These are phyloP conservation scores for Anser brachyrhynchus DNA, from an alignment of 2,113 vertebrate species.

Conservation along the genomic window DNA sequence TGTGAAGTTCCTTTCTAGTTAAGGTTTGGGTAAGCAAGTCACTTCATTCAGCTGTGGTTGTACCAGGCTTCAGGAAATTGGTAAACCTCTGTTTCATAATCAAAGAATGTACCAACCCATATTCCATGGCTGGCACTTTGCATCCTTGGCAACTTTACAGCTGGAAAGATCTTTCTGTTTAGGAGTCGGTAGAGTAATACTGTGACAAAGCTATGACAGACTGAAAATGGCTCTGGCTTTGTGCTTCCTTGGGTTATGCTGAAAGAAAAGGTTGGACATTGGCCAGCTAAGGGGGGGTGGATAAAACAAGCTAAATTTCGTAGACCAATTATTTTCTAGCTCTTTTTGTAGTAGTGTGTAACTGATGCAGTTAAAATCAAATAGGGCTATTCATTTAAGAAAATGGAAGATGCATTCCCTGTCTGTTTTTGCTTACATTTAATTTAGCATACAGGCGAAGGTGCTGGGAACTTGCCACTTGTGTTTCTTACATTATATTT, in stretches of 20 bases:
- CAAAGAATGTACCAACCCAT: neutral
- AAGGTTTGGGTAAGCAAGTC: neutral
- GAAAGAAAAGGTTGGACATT: slow-evolving; percentile 8
- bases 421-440: neutral
- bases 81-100: neutral
- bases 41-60: neutral
- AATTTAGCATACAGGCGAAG: neutral
- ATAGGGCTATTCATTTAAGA: neutral
- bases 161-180: slow-evolving; percentile 8
- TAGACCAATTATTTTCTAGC: neutral
- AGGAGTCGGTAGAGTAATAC: slow-evolving; percentile 3
- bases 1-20: neutral
- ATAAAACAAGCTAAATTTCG: neutral
- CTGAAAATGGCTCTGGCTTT: slow-evolving; percentile 34
- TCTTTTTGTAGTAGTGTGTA: neutral
- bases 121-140: neutral
- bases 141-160: slow-evolving; percentile 27
- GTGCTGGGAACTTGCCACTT: neutral
- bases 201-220: neutral
- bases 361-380: neutral
- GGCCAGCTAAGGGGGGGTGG: neutral
- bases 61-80: neutral
- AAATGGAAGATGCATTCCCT: neutral
- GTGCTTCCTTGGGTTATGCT: neutral
- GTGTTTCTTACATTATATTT: neutral